Conservation (phyloP, 92 coral and sea anemone species). For the Palythoa grandis region DNA sequence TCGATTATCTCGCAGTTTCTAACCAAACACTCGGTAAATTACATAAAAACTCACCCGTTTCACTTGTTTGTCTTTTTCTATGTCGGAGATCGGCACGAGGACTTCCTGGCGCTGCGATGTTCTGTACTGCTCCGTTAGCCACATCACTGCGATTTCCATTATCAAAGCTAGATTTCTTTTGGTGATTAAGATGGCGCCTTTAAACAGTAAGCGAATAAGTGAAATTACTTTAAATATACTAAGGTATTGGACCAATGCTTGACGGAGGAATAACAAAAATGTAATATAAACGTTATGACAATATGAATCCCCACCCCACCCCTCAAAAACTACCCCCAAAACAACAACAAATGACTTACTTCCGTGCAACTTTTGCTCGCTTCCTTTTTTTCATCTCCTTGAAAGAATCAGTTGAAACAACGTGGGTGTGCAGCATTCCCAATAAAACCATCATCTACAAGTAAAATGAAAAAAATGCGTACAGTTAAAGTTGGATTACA, state of each 20-base stretch:
- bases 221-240: too few relatives aligned
- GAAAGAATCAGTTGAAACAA: conserved; percentile 90
- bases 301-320: too few relatives aligned
- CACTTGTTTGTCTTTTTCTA: conserved; percentile 10
- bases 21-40: too few relatives aligned
- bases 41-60: neutral
- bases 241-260: too few relatives aligned
- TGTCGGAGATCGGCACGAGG: conserved; percentile 24
- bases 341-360: conserved; percentile 22
- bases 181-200: conserved; percentile 39
- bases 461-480: neutral
- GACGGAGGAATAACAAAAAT: too few relatives aligned
- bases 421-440: conserved; percentile 89
- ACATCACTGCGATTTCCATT: neutral
- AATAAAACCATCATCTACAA: conserved; percentile 86
- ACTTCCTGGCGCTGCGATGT: neutral
- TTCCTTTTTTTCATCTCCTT: conserved; percentile 69
- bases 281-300: too few relatives aligned
- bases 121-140: conserved; percentile 21
- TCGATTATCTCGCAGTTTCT: too few relatives aligned
- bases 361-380: conserved; percentile 67
- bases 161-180: conserved; percentile 25
- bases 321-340: too few relatives aligned
- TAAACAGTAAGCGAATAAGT: neutral
- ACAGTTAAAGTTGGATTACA: too few relatives aligned